Conservation (phyloP, 2,888 invertebrate species). For the Cerceris ruficornis region DNA sequence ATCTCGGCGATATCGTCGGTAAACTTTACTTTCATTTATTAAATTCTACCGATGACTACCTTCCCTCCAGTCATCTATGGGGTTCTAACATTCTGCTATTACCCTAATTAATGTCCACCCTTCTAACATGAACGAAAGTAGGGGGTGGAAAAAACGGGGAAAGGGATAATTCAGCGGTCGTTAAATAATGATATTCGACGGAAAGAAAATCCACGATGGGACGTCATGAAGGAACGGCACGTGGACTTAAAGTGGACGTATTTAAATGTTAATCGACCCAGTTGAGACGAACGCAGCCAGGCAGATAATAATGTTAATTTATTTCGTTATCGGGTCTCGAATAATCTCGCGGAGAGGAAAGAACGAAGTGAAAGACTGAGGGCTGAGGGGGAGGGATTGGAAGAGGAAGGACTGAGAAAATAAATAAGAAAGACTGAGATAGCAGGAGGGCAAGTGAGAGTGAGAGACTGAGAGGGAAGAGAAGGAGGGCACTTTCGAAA, state of each 20-base stretch:
- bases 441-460: too few species aligned
- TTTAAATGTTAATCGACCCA: too few species aligned
- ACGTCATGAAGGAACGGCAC: too few species aligned
- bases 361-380: too few species aligned
- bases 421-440: too few species aligned
- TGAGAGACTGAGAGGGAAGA: not conserved
- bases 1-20: conserved; percentile 17
- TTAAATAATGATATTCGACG: not conserved
- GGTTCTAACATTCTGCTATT: not conserved
- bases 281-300: too few species aligned
- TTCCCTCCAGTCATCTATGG: not conserved
- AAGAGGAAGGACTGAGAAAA: too few species aligned
- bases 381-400: not conserved
- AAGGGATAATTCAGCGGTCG: not conserved
- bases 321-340: too few species aligned
- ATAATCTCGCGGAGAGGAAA: too few species aligned
- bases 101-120: conserved; percentile 14
- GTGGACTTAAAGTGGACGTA: too few species aligned
- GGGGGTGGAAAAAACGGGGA: not conserved
- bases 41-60: conserved; percentile 12
- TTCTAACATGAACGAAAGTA: not conserved
- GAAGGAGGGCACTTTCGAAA: conserved; percentile 8
- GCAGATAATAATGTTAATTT: too few species aligned
- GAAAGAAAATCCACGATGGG: too few species aligned
- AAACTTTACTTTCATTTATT: conserved; percentile 1